Percentiles rank a stretch among this genome's conserved stretches.
These are phyloP conservation scores for Heterodera carotae DNA, from an alignment of 1,140 invertebrate species.

Conservation along the genomic window DNA sequence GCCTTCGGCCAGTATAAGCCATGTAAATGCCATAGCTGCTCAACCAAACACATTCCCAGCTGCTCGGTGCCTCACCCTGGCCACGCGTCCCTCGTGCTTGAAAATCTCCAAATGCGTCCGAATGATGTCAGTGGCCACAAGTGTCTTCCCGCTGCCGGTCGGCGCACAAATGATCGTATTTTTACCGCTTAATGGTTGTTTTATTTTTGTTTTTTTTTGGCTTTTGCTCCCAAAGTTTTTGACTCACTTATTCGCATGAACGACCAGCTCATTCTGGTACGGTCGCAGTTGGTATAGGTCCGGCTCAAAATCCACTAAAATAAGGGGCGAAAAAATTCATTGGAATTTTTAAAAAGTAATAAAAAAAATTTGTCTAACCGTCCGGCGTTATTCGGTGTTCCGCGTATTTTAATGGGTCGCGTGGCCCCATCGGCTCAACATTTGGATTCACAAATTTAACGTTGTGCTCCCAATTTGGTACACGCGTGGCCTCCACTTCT, in stretches of 20 bases:
- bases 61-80: constrained; percentile 11
- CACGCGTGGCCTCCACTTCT: neutral
- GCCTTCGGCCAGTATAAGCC: too few relatives aligned
- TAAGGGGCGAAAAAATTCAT: neutral
- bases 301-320: constrained; percentile 16
- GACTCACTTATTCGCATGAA: constrained; percentile 45
- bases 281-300: constrained; percentile 23
- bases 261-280: constrained; percentile 54
- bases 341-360: neutral
- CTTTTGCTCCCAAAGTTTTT: constrained; percentile 38
- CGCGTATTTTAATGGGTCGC: neutral
- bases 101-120: constrained; percentile 44
- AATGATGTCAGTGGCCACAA: constrained; percentile 58
- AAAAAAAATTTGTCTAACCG: neutral
- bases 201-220: too few relatives aligned
- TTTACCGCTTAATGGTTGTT: constrained; percentile 7
- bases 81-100: constrained; percentile 11
- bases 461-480: neutral
- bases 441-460: neutral
- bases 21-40: too few relatives aligned
- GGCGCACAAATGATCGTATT: constrained; percentile 51
- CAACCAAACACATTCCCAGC: too few relatives aligned
- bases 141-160: constrained; percentile 60
- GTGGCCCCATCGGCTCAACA: neutral
- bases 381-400: neutral